Evolutionary conservation across 2,113 vertebrate genomes (phyloP).

Genomic region (Dasyprocta punctata): DNA sequence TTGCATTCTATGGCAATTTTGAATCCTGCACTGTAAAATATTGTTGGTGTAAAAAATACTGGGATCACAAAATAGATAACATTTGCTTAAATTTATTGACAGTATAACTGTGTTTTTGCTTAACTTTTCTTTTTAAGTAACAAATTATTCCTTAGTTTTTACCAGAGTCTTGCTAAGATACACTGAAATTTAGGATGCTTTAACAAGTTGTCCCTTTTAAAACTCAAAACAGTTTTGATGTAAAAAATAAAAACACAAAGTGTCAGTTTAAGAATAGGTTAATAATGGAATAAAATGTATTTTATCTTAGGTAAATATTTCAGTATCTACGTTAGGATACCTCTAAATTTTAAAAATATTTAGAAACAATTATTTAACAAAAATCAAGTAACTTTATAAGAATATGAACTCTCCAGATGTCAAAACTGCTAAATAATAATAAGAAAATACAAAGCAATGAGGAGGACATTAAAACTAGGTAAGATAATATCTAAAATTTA

Average conservation of each 20-base stretch:
- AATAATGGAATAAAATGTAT: background rate
- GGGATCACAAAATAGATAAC: background rate
- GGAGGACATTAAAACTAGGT: background rate
- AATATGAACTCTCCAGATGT: background rate
- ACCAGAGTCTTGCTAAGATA: background rate
- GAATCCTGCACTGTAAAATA: background rate
- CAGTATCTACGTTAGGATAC: background rate
- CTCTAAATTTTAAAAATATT: background rate
- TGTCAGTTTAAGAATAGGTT: background rate
- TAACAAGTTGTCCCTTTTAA: background rate
- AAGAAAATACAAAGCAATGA: background rate
- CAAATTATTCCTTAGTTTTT: background rate
- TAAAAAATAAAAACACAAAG: background rate
- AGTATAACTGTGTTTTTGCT: background rate
- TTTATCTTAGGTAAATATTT: constrained; percentile 5
- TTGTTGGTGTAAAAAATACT: background rate
- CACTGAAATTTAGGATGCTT: background rate
- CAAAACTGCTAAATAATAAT: background rate
- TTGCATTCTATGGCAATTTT: background rate
- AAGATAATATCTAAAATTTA: background rate
- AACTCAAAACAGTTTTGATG: background rate
- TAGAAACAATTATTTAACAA: background rate
- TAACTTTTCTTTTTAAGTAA: no score
- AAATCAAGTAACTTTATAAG: background rate
- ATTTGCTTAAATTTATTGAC: background rate